A percentile compares a stretch with the other conserved stretches of the same genome.
Conservation (phyloP, 2,888 invertebrate genomes). For the Lasioglossum malachurum region DNA sequence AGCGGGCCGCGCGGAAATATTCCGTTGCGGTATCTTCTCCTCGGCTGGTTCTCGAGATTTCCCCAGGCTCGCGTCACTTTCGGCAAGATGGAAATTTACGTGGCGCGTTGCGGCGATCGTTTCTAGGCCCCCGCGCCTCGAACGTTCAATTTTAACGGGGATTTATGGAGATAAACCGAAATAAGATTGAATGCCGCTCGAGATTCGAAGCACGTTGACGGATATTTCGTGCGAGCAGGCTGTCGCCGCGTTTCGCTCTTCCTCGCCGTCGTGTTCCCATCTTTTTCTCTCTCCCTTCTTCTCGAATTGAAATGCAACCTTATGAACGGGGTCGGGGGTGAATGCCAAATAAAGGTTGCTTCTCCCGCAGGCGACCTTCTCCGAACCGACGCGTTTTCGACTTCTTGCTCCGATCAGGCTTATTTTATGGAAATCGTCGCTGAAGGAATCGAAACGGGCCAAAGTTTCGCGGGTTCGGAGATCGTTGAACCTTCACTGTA, state of each 20-base stretch:
- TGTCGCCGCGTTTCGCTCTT: conserved; percentile 9
- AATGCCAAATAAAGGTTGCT: conserved; percentile 48
- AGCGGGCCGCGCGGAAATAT: conserved; percentile 42
- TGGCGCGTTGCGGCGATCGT: conserved; percentile 28
- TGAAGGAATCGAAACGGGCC: neutral
- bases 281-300: neutral
- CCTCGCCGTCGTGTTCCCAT: neutral
- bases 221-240: conserved; percentile 55
- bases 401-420: conserved; percentile 26
- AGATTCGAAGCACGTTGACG: conserved; percentile 69
- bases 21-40: conserved; percentile 38
- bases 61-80: conserved; percentile 53
- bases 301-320: conserved; percentile 67
- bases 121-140: conserved; percentile 24
- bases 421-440: conserved; percentile 19
- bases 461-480: neutral
- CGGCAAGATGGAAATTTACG: conserved; percentile 64
- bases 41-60: neutral
- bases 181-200: conserved; percentile 69
- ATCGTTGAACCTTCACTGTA: neutral
- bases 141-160: conserved; percentile 74
- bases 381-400: conserved; percentile 30
- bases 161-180: conserved; percentile 74
- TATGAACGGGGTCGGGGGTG: conserved; percentile 42
- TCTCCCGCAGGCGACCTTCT: neutral